phyloP scores from a whole-genome alignment of 2,888 invertebrate species.

The Cybosia mesomella region DNA sequence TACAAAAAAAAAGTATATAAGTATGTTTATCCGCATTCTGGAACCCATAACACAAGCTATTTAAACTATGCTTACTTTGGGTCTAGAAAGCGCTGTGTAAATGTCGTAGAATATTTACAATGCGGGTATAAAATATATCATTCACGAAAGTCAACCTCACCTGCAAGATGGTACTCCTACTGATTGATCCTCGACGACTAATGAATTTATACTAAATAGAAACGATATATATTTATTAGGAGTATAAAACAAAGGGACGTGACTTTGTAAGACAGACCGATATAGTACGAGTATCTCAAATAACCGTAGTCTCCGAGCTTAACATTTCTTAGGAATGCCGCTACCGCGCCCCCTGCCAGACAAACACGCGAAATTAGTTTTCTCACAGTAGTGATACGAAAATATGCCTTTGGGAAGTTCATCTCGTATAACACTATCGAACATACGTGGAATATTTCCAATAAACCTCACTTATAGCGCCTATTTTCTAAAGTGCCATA shows the following conservation, averaged over 20 bases:
- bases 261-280: slow-evolving; percentile 25
- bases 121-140: no score
- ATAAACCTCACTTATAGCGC: slow-evolving; percentile 32
- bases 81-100: no score
- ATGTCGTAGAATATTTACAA: no score
- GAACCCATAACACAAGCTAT: no score
- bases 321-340: slow-evolving; percentile 51
- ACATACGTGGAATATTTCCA: slow-evolving; percentile 54
- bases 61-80: no score
- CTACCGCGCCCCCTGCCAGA: slow-evolving; percentile 54
- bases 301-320: slow-evolving; percentile 41
- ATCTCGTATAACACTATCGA: slow-evolving; percentile 56
- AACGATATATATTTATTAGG: not conserved
- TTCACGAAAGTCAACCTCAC: no score
- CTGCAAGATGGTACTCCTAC: no score
- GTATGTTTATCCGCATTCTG: no score
- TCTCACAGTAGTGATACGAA: slow-evolving; percentile 57
- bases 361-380: slow-evolving; percentile 72
- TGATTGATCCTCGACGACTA: no score
- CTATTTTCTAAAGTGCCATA: not conserved
- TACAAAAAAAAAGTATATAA: no score
- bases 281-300: slow-evolving; percentile 36
- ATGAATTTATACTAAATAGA: not conserved
- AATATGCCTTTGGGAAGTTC: slow-evolving; percentile 55
- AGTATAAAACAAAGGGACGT: slow-evolving; percentile 7